These are phyloP conservation scores for Zaprionus lineosus DNA, from an alignment of 2,888 invertebrate species.

Conservation along the genomic window DNA sequence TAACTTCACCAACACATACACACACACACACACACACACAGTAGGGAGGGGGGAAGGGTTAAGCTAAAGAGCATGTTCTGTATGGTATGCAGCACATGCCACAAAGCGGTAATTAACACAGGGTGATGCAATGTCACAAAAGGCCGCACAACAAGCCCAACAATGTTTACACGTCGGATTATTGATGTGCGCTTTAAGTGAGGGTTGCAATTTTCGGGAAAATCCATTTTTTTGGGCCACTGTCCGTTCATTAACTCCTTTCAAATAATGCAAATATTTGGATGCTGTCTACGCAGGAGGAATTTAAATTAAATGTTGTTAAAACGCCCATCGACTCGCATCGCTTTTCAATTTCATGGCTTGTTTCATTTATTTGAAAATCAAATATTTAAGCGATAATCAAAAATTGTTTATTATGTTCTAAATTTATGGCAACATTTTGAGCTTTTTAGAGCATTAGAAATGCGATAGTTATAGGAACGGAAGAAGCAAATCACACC, in stretches of 20 bases:
- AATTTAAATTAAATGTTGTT: too few relatives aligned
- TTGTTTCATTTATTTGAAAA: too few relatives aligned
- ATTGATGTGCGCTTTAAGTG: conserved; percentile 42
- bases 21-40: too few relatives aligned
- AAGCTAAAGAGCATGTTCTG: conserved; percentile 4
- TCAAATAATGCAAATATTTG: conserved; percentile 40
- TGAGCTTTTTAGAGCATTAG: too few relatives aligned
- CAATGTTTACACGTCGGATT: conserved; percentile 65
- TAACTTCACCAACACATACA: conserved; percentile 42
- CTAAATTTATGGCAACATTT: too few relatives aligned
- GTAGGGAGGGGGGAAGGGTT: neutral
- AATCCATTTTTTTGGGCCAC: conserved; percentile 8
- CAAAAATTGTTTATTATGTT: too few relatives aligned
- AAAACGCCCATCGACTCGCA: too few relatives aligned
- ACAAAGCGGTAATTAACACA: conserved; percentile 73
- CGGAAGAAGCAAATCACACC: too few relatives aligned
- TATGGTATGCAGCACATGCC: conserved; percentile 43
- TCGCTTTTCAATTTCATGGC: too few relatives aligned
- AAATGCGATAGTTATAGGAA: too few relatives aligned
- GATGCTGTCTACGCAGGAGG: too few relatives aligned
- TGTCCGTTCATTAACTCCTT: conserved; percentile 54
- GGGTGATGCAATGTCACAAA: conserved; percentile 46
- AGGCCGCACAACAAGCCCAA: conserved; percentile 13
- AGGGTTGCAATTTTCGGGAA: conserved; percentile 11
- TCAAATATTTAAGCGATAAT: too few relatives aligned